Evolutionary conservation across 2,888 invertebrate genomes (phyloP), one percentile per base, ranked within the genome.

Genomic region (Hydropsyche betteni): DNA sequence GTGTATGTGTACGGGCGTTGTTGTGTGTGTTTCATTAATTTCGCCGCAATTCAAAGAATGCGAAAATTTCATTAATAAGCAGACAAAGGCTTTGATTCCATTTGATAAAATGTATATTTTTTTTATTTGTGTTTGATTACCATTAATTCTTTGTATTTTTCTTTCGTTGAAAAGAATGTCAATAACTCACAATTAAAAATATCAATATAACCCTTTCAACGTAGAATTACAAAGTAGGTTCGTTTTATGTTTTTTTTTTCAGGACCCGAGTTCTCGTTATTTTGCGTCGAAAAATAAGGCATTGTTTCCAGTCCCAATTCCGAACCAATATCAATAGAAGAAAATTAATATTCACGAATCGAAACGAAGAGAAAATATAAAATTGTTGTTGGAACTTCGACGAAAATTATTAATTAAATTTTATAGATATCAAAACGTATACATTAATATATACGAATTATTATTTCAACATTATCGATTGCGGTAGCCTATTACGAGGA

Each of bases 141-240:
- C 58, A 58, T 58, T 58, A 58, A 58, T 58, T 58, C 58, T 58
- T 58, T 58, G 58, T 58, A 58, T 58, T 58, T 58, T 58, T 58
- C 58, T 58, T 58, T 24, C 58, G 16, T 58, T 4, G 58, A 58
- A 58, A 58, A 58, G 58, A 58, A 58, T 58, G 58, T 58, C 58
- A 58, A 58, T 58, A 58, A 58, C 58, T 58, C 58, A 58, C 58
- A 58, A 58, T 58, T 58, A 58, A 58, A 58, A 58, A 58, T 58
- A 58, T 58, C 58, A 58, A 58, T 24, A 24, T 58, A 58, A 58
- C 58, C 58, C 58, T 58, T 58, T 58, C 58, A 58, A 24, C 58
- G 58, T 16, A 24, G 16, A 58, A 58, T 58, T 58, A 16, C 58
- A 16, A 58, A 58, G 58, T 58, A 58, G 58, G 58, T 58, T 58